phyloP scores from a whole-genome alignment of 1,140 invertebrate species.

The Physella acuta region DNA sequence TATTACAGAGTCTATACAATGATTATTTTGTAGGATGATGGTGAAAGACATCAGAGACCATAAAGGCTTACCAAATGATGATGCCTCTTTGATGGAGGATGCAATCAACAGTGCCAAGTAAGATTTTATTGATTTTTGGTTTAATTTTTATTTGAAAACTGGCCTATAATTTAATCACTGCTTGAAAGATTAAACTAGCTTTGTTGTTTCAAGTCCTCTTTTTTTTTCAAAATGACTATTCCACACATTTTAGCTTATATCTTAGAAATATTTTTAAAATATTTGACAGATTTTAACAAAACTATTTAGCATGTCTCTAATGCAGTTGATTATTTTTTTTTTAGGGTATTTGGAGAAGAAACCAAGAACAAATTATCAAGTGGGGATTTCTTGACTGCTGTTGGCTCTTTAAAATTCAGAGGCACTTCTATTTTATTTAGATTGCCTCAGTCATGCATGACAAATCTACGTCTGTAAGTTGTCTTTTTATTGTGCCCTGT shows the following conservation, averaged over 20 bases:
- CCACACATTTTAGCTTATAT: too few relatives aligned
- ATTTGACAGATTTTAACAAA: too few relatives aligned
- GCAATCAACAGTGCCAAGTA: slow-evolving; percentile 59
- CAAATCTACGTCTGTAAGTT: slow-evolving; percentile 44
- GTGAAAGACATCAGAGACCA: slow-evolving; percentile 59
- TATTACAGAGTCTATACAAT: too few relatives aligned
- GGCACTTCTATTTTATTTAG: slow-evolving; percentile 65
- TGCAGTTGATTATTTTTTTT: too few relatives aligned
- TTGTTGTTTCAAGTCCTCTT: neutral
- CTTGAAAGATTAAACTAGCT: neutral
- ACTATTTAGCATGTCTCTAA: too few relatives aligned
- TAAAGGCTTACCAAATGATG: slow-evolving; percentile 57
- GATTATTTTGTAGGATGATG: slow-evolving; percentile 43
- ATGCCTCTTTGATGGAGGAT: slow-evolving; percentile 54
- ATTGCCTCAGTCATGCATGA: slow-evolving; percentile 50
- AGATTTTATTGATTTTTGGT: too few relatives aligned
- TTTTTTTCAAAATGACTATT: too few relatives aligned
- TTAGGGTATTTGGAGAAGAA: slow-evolving; percentile 59
- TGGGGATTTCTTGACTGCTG: slow-evolving; percentile 62
- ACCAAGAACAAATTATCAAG: slow-evolving; percentile 53
- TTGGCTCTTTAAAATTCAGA: slow-evolving; percentile 65
- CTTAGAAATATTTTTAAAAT: too few relatives aligned
- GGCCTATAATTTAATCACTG: neutral
- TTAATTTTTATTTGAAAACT: slow-evolving; percentile 8
- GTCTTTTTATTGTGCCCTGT: neutral